A percentile compares a stretch with the other conserved stretches of the same genome.
Evolutionary conservation across 2,797 vertebrate genomes (phyloP).

Genomic region (Mastacembelus armatus): DNA sequence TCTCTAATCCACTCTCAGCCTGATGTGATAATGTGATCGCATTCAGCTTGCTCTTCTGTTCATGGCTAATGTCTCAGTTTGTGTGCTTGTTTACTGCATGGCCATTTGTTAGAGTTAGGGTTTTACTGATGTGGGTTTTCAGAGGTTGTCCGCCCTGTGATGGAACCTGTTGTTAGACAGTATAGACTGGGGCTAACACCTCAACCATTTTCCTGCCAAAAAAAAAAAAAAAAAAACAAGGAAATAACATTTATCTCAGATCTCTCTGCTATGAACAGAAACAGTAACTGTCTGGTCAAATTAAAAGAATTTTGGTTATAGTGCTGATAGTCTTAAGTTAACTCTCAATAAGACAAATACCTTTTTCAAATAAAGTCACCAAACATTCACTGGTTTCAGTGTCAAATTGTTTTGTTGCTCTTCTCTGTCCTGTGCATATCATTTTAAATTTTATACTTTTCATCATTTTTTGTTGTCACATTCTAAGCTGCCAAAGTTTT

Average conservation of each 20-base stretch:
- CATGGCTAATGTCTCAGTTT: constrained; percentile 34
- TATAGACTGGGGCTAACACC: constrained; percentile 10
- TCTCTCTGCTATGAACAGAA: neutral
- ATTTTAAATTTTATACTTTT: too few relatives aligned
- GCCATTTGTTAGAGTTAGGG: constrained; percentile 15
- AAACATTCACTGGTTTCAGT: too few relatives aligned
- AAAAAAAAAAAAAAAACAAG: neutral
- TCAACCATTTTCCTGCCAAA: neutral
- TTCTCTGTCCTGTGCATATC: too few relatives aligned
- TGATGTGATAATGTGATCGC: constrained; percentile 67
- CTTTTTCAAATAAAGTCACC: too few relatives aligned
- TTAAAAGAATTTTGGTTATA: neutral
- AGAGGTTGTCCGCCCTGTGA: neutral
- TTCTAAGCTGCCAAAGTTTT: too few relatives aligned
- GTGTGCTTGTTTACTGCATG: neutral
- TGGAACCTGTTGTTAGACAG: neutral
- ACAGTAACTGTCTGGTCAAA: neutral
- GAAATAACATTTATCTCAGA: constrained; percentile 6
- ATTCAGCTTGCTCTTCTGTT: constrained; percentile 56
- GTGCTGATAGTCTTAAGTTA: neutral
- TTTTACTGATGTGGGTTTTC: constrained; percentile 2
- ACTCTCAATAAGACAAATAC: too few relatives aligned
- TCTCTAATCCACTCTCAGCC: constrained; percentile 74
- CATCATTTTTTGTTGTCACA: too few relatives aligned
- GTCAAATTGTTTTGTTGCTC: too few relatives aligned